phyloP scores from a whole-genome alignment of 2,888 invertebrate genomes.

The Perithous albicinctus region DNA sequence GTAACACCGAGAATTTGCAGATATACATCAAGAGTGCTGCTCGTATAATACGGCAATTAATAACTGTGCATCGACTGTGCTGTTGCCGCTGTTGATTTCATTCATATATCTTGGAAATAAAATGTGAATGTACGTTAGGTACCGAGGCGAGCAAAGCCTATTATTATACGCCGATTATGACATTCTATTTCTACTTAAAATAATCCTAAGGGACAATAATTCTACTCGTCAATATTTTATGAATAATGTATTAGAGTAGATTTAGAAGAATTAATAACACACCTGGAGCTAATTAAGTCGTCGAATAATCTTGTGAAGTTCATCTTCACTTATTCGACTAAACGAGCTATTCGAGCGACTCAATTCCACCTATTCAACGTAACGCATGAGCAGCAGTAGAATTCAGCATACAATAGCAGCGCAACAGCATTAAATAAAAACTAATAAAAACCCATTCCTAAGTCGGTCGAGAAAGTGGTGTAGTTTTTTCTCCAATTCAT shows the following conservation, averaged over 20 bases:
- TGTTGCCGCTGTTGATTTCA: too few species aligned
- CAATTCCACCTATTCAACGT: too few species aligned
- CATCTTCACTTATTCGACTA: too few species aligned
- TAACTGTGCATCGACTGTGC: neutral
- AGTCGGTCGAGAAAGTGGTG: too few species aligned
- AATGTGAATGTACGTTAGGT: neutral
- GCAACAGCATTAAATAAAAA: too few species aligned
- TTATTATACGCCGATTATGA: neutral
- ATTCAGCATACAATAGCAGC: too few species aligned
- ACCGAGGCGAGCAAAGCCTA: neutral
- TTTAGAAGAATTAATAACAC: neutral
- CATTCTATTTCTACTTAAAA: neutral
- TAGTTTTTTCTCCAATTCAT: too few species aligned
- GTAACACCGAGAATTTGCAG: neutral
- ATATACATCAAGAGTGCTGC: neutral
- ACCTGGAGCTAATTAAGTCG: neutral
- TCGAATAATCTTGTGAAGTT: neutral
- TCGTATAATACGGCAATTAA: conserved; percentile 15
- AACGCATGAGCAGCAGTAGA: too few species aligned
- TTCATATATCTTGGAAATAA: neutral
- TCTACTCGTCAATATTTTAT: neutral
- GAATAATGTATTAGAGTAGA: neutral
- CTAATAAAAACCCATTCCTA: too few species aligned
- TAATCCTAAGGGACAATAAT: neutral
- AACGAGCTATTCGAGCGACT: too few species aligned